Evolutionary conservation across 2,113 vertebrate species (phyloP).

Genomic region (Recurvirostra avosetta): DNA sequence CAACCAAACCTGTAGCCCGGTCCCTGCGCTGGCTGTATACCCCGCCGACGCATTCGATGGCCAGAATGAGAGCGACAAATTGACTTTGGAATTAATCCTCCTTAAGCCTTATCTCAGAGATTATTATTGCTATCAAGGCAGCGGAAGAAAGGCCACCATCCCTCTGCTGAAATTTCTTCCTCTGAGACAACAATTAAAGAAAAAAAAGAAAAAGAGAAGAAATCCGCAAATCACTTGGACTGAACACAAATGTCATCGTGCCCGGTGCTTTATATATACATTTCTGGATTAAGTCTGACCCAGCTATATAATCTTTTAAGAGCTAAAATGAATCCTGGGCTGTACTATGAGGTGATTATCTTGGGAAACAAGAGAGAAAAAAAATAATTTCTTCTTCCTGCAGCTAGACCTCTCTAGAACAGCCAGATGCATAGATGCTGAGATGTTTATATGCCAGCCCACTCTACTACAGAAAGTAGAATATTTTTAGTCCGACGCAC

Average conservation of each 20-base stretch:
- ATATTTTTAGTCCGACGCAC: neutral
- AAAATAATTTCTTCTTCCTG: neutral
- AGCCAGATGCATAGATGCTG: neutral
- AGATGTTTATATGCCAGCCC: neutral
- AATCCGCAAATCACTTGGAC: neutral
- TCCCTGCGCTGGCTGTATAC: rapidly evolving
- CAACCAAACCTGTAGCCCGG: neutral
- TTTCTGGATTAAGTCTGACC: constrained; percentile 51
- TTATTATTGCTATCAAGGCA: constrained; percentile 1
- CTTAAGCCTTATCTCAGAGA: neutral
- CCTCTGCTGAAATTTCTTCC: neutral
- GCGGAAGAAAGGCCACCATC: constrained; percentile 6
- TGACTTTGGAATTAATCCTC: neutral
- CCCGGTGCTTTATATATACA: neutral
- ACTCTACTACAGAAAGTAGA: neutral
- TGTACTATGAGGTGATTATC: constrained; percentile 5
- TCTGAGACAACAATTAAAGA: neutral
- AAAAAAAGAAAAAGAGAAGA: neutral
- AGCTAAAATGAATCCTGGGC: constrained; percentile 21
- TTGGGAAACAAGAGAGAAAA: neutral
- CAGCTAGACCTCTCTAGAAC: neutral
- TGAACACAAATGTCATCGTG: neutral
- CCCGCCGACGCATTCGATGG: rapidly evolving
- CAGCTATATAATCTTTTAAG: constrained; percentile 60
- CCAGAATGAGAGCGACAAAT: neutral